phyloP scores from a whole-genome alignment of 2,797 vertebrate species.

The Odontamblyopus rebecca region DNA sequence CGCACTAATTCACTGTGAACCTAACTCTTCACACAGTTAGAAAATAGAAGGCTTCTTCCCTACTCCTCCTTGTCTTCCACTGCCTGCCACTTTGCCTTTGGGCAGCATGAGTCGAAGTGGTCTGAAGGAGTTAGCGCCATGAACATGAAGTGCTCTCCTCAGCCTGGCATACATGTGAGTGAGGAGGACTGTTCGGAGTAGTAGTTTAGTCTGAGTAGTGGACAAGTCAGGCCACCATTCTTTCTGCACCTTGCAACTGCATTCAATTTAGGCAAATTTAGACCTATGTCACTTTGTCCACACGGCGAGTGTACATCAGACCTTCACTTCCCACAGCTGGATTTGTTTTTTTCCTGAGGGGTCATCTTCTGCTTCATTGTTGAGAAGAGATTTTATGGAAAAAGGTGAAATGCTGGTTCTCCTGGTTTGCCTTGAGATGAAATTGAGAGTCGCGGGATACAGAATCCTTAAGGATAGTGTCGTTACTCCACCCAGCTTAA shows the following conservation, averaged over 20 bases:
- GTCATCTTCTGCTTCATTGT: constrained; percentile 17
- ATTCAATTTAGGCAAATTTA: constrained; percentile 40
- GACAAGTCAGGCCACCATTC: constrained; percentile 47
- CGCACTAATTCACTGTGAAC: constrained; percentile 55
- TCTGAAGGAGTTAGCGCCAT: constrained; percentile 75
- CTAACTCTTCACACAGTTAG: constrained; percentile 60
- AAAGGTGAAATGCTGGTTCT: constrained; percentile 36
- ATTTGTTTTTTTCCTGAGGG: constrained; percentile 20
- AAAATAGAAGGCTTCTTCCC: constrained; percentile 39
- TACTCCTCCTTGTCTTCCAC: constrained; percentile 17
- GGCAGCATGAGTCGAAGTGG: constrained; percentile 66
- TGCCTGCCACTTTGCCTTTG: constrained; percentile 70
- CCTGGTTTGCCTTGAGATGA: constrained; percentile 45
- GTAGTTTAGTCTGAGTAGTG: constrained; percentile 41
- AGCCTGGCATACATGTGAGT: constrained; percentile 58
- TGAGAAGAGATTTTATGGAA: constrained; percentile 7
- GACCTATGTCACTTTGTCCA: constrained; percentile 18
- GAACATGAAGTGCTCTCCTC: constrained; percentile 70
- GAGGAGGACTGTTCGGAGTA: constrained; percentile 49
- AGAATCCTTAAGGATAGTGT: constrained; percentile 48
- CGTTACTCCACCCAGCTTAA: constrained; percentile 46
- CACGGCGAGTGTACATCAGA: neutral
- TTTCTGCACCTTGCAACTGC: constrained; percentile 23
- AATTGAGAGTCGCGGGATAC: constrained; percentile 53
- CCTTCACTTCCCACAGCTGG: constrained; percentile 8